Base-by-base conservation (phyloP, 2,113 vertebrate species). In the Tringa solitaria region DNA sequence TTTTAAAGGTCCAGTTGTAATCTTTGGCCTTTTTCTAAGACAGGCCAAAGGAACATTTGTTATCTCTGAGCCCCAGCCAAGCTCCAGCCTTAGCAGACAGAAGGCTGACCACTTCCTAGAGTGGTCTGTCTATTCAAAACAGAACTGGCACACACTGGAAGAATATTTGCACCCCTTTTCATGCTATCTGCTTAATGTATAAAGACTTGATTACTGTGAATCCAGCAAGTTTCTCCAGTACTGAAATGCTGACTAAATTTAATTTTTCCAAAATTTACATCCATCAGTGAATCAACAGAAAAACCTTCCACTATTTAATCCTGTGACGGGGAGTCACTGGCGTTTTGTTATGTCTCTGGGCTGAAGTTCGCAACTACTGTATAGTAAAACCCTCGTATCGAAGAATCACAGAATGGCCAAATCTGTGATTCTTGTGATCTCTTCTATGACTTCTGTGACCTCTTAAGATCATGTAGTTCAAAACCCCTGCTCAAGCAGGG, bases 331-430 rank as follows among this genome's bases (percentile, higher is more conserved):
- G 4, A 65, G 32, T 54, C 63, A 60, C 16, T 46, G 32, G 23
- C n/a, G 27, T 85, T 70, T 80, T 54, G 6, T 60, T 74, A 20
- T 2, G 3, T 33, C 27, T 59, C 68, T 89, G 63, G 23, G 39
- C 4, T 85, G 69, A 75, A 76, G 56, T 45, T 72, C 51, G 76
- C 27, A 24, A 22, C 43, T 39, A 30, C 32, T 20, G 14, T 20
- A 22, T 35, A 18, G 41, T 37, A 59, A 88, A 70, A 48, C 12
- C 30, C 14, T 70, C 1, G 0, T 54, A 43, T 45, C 1, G 0
- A n/a, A 61, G 54, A 61, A 73, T 50, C 64, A 61, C 32, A 26
- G 51, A 57, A 54, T 9, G 24, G 14, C 24, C 68, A 43, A 84
- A 33, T 33, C 37, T 69, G 54, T 54, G 57, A 68, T 30, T 54